Conservation (phyloP, 2,888 invertebrate species). For the Hedychridium roseum region DNA sequence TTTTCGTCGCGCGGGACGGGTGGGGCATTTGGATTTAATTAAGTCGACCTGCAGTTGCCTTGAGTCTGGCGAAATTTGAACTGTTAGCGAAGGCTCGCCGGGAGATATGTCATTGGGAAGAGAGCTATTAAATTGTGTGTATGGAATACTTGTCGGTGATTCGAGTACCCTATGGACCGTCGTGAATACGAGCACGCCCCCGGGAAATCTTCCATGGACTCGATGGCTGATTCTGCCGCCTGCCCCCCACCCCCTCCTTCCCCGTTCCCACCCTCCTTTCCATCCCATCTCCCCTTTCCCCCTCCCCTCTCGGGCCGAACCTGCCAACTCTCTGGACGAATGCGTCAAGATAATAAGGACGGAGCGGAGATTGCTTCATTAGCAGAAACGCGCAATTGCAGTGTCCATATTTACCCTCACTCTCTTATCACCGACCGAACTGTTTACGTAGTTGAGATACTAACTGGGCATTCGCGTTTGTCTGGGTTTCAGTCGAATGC, state of each 20-base stretch:
- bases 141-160: conserved; percentile 25
- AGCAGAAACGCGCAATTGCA: conserved; percentile 35
- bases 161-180: conserved; percentile 9
- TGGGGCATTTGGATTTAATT: no score
- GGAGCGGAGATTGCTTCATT: conserved; percentile 42
- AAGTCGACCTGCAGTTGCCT: no score
- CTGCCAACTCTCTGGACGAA: background rate
- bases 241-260: conserved; percentile 1
- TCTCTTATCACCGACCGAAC: conserved; percentile 21
- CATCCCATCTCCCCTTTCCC: background rate
- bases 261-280: background rate
- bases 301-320: background rate
- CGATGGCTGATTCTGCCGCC: conserved; percentile 29
- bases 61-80: no score
- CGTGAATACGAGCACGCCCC: conserved; percentile 29
- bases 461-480: no score
- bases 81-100: no score
- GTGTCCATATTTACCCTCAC: conserved; percentile 26
- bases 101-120: conserved; percentile 8
- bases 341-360: conserved; percentile 35
- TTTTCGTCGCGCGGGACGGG: no score
- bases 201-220: conserved; percentile 42
- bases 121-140: conserved; percentile 35
- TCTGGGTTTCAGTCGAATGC: no score
- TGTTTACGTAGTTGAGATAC: no score